phyloP scores from a whole-genome alignment of 53 echinoderm and acorn worm genomes.

The Pentamera pediparva region DNA sequence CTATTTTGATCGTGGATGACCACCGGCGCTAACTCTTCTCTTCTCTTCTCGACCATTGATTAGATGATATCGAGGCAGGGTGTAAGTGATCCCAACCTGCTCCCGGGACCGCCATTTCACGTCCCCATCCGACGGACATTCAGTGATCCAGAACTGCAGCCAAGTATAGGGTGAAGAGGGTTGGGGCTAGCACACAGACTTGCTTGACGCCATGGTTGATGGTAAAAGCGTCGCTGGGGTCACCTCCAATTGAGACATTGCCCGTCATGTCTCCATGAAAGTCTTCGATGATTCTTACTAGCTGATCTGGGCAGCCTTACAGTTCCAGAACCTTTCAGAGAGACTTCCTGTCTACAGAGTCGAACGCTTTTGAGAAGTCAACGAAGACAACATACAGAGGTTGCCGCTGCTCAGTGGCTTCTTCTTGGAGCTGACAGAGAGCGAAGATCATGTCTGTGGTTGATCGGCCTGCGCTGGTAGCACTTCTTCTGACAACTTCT shows the following conservation, averaged over 20 bases:
- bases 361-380: constrained; percentile 34
- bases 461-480: constrained; percentile 4
- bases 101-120: too few relatives aligned
- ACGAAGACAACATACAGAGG: constrained; percentile 22
- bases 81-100: too few relatives aligned
- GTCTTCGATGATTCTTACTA: neutral
- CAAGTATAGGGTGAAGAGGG: constrained; percentile 43
- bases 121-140: too few relatives aligned
- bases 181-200: constrained; percentile 49
- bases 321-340: constrained; percentile 28
- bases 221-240: neutral
- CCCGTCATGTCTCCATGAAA: constrained; percentile 22
- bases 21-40: too few relatives aligned
- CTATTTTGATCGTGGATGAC: too few relatives aligned
- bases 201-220: constrained; percentile 41
- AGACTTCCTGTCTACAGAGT: constrained; percentile 28
- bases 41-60: too few relatives aligned
- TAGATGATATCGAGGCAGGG: too few relatives aligned
- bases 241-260: constrained; percentile 3
- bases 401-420: constrained; percentile 26
- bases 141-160: constrained; percentile 17
- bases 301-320: constrained; percentile 6
- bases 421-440: constrained; percentile 22
- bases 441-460: constrained; percentile 24
- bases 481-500: neutral